phyloP scores from a whole-genome alignment of 2,797 vertebrate genomes.

The Trematomus bernacchii region DNA sequence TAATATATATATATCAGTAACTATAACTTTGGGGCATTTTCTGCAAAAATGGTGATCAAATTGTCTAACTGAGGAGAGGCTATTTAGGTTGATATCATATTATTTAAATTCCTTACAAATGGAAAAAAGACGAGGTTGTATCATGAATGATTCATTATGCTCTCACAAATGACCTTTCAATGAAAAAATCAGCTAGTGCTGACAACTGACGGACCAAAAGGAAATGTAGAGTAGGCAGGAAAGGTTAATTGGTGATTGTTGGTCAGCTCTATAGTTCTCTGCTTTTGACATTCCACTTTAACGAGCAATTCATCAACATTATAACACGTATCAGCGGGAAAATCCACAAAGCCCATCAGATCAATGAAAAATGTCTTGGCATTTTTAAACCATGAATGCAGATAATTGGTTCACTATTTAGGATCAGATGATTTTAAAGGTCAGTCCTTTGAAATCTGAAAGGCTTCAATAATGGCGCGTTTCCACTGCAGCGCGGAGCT shows the following conservation, averaged over 20 bases:
- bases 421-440: conserved; percentile 21
- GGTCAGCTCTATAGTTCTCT: neutral
- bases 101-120: neutral
- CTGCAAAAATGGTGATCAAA: neutral
- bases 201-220: conserved; percentile 31
- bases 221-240: conserved; percentile 32
- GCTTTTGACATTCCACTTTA: conserved; percentile 1
- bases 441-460: conserved; percentile 27
- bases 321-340: neutral
- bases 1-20: too few relatives aligned
- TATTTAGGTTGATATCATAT: neutral
- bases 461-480: neutral
- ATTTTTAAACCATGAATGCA: conserved; percentile 17
- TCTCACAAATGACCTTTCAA: conserved; percentile 38
- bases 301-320: conserved; percentile 32
- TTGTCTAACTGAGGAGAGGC: neutral
- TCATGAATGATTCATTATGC: conserved; percentile 36
- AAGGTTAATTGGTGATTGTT: conserved; percentile 45
- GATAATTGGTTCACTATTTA: conserved; percentile 11
- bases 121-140: neutral
- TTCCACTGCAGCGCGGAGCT: too few relatives aligned
- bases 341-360: conserved; percentile 17
- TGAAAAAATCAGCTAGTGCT: conserved; percentile 13
- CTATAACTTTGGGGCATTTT: too few relatives aligned
- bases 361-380: neutral